Conservation (phyloP, 2,797 vertebrate genomes). For the Halcyon badia region DNA sequence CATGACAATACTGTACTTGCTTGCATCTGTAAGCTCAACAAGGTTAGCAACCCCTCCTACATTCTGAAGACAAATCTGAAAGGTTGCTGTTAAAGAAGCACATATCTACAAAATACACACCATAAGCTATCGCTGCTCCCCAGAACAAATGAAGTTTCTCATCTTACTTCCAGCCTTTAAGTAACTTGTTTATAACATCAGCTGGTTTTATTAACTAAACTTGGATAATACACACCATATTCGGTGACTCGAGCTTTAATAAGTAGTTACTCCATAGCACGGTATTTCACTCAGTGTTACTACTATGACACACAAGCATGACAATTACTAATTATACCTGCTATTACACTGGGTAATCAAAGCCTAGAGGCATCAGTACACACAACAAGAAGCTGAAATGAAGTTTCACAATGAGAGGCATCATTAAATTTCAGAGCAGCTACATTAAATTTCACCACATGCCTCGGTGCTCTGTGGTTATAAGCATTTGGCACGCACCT, state of each 20-base stretch:
- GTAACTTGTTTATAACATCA: neutral
- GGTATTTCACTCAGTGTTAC: neutral
- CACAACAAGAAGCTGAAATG: neutral
- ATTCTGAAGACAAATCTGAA: neutral
- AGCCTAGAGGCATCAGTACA: conserved; percentile 18
- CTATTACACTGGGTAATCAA: neutral
- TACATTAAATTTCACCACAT: neutral
- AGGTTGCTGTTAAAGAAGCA: neutral
- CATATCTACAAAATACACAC: neutral
- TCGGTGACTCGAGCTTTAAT: conserved; percentile 28
- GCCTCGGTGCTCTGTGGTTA: neutral
- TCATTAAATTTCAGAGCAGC: conserved; percentile 7
- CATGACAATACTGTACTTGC: neutral
- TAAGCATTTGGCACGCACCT: neutral
- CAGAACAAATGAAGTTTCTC: neutral
- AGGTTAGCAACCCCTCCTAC: neutral
- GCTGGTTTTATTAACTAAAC: neutral
- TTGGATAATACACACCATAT: neutral
- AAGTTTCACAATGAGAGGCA: conserved; percentile 3
- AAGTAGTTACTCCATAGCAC: neutral
- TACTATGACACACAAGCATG: neutral
- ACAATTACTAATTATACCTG: conserved; percentile 4
- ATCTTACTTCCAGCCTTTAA: neutral
- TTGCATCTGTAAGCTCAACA: neutral
- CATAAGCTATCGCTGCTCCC: neutral